phyloP scores from a whole-genome alignment of 1,140 invertebrate species.

The Caenorhabditis tropicalis region DNA sequence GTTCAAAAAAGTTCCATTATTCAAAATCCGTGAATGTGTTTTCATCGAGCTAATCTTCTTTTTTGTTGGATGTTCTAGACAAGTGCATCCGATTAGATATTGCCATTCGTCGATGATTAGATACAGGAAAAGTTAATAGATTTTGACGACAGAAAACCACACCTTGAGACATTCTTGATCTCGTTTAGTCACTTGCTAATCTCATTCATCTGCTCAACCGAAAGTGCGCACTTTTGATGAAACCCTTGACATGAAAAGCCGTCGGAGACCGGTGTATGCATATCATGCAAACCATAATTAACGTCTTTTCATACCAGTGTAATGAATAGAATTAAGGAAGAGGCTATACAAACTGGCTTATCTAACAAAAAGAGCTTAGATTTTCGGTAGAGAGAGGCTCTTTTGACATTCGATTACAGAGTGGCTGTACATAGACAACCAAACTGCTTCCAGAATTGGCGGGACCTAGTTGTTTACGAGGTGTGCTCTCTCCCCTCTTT shows the following conservation, averaged over 20 bases:
- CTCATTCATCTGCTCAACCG: slow-evolving; percentile 12
- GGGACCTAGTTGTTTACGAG: slow-evolving; percentile 38
- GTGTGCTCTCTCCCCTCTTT: slow-evolving; percentile 15
- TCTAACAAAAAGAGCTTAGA: background rate
- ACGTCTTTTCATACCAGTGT: background rate
- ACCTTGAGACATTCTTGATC: background rate
- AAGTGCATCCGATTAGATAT: background rate
- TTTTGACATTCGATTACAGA: slow-evolving; percentile 33
- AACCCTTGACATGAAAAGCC: background rate
- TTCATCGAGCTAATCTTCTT: too few species aligned
- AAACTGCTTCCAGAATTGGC: slow-evolving; percentile 37
- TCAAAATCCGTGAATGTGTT: too few species aligned
- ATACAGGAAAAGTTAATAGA: background rate
- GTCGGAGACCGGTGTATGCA: background rate
- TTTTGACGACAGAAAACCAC: background rate
- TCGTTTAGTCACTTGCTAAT: slow-evolving; percentile 18
- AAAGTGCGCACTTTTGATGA: slow-evolving; percentile 21
- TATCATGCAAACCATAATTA: background rate
- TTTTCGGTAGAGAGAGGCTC: background rate
- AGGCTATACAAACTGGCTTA: background rate
- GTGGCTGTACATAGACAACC: background rate
- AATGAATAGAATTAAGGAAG: background rate
- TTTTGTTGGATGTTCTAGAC: background rate
- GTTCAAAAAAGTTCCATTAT: too few species aligned
- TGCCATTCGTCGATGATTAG: too few species aligned